Base-by-base conservation (phyloP, 2,797 vertebrate genomes). In the Sebastes steindachneri region DNA sequence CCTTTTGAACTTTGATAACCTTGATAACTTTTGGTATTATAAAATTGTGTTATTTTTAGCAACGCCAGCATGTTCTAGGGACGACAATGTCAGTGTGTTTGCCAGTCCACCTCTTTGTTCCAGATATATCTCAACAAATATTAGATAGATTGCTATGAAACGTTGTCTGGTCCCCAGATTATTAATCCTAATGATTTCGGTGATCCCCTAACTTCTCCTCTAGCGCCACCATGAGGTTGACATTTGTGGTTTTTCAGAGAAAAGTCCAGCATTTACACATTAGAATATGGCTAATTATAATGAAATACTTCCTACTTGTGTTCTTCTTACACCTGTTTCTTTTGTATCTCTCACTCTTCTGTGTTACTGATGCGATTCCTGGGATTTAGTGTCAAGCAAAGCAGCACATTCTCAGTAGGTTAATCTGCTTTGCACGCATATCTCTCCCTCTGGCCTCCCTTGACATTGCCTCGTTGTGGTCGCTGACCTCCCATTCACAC, bases 341-440 rank as follows among this genome's bases (percentile, higher is more conserved):
- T 77, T 29, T 12, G 7, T 48, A 41, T 33, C 23, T n/a, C 10
- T 70, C 57, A 29, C 29, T 31, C 11, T 4, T 33, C 29, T 60
- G 41, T 81, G 69, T 65, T 23, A 67, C 60, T 73, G 31, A 57
- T 57, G 25, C 8, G 14, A n/a, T 37, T 76, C 17, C 9, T 9
- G 5, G 65, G 51, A 66, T 84, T 79, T 73, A 57, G 53, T 79
- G 79, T 79, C 59, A 68, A 70, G 70, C 63, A 31, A 31, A 77
- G 26, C 63, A 31, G 45, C 23, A 41, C 72, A 26, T 65, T 71
- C 77, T 80, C 78, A 71, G 74, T 64, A 55, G 81, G 77, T 82
- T 88, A 86, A 92, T 90, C 89, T 86, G 54, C 83, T 86, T 63
- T 87, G 73, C 86, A 68, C 58, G 25, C 17, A 3, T 66, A 23